Evolutionary conservation across 2,113 vertebrate genomes (phyloP).

Genomic region (Microcebus lehilahytsara): DNA sequence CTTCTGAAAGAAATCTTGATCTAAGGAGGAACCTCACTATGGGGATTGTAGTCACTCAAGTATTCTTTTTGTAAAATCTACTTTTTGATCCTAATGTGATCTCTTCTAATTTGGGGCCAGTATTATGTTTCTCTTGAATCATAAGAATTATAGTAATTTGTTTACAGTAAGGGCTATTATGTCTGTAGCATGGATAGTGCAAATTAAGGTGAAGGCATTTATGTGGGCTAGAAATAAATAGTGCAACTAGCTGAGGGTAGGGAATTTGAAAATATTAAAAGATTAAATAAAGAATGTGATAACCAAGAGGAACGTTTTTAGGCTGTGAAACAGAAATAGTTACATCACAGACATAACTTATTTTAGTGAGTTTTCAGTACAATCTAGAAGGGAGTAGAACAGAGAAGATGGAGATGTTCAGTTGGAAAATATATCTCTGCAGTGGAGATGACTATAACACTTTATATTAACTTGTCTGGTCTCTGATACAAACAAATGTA

Average conservation of each 20-base stretch:
- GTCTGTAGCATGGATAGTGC: background rate
- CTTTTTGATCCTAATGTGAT: background rate
- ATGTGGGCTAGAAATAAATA: background rate
- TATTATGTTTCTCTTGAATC: background rate
- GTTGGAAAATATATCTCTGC: background rate
- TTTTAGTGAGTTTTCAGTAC: background rate
- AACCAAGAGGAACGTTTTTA: background rate
- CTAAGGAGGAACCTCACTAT: background rate
- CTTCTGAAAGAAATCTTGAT: background rate
- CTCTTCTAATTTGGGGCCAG: background rate
- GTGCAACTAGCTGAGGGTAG: accelerated
- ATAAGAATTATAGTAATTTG: background rate
- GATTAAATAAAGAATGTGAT: no score
- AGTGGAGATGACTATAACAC: background rate
- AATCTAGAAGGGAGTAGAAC: background rate
- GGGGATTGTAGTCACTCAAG: background rate
- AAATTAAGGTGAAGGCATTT: background rate
- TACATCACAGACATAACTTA: background rate
- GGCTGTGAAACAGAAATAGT: background rate
- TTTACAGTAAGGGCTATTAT: background rate
- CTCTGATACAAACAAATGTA: background rate
- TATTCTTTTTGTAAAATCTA: background rate
- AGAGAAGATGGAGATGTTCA: background rate
- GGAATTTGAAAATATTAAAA: background rate
- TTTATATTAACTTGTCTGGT: background rate